Percentiles rank a stretch among this genome's conserved stretches.
Evolutionary conservation across 37 sponge, comb jelly and placozoan genomes (phyloP).

Genomic region (Trichoplax adhaerens): DNA sequence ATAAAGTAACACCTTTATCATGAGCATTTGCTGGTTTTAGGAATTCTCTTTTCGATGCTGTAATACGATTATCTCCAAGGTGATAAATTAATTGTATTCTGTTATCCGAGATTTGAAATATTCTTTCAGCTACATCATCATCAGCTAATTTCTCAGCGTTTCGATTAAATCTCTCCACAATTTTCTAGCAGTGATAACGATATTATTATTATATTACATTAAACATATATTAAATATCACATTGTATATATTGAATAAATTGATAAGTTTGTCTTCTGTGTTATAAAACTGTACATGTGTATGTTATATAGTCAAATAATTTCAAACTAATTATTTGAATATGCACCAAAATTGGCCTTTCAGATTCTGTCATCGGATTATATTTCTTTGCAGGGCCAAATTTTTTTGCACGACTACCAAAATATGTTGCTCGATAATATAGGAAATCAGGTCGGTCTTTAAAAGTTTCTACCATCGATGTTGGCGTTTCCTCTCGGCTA

Average conservation of each 20-base stretch:
- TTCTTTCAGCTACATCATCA: conserved; percentile 51
- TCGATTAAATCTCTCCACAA: conserved; percentile 59
- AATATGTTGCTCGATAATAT: conserved; percentile 34
- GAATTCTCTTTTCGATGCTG: conserved; percentile 54
- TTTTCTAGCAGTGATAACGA: conserved; percentile 6
- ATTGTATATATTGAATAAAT: too few relatives aligned
- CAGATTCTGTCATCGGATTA: conserved; percentile 5
- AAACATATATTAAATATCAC: too few relatives aligned
- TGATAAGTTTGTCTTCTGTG: too few relatives aligned
- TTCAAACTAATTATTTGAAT: too few relatives aligned
- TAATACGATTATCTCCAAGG: conserved; percentile 54
- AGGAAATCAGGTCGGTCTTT: conserved; percentile 59
- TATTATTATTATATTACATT: too few relatives aligned
- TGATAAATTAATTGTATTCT: conserved; percentile 58
- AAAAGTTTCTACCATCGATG: conserved; percentile 55
- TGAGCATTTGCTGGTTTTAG: conserved; percentile 28
- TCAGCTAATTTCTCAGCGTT: conserved; percentile 44
- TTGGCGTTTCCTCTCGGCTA: conserved; percentile 40
- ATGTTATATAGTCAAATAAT: too few relatives aligned
- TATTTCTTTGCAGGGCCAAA: conserved; percentile 33
- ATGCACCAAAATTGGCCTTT: neutral
- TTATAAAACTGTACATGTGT: too few relatives aligned
- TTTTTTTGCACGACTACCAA: conserved; percentile 27
- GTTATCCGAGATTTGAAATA: conserved; percentile 45
- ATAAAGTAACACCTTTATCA: conserved; percentile 37